Conservation (phyloP, 92 coral and sea anemone species). For the Parazoanthus atlanticus region DNA sequence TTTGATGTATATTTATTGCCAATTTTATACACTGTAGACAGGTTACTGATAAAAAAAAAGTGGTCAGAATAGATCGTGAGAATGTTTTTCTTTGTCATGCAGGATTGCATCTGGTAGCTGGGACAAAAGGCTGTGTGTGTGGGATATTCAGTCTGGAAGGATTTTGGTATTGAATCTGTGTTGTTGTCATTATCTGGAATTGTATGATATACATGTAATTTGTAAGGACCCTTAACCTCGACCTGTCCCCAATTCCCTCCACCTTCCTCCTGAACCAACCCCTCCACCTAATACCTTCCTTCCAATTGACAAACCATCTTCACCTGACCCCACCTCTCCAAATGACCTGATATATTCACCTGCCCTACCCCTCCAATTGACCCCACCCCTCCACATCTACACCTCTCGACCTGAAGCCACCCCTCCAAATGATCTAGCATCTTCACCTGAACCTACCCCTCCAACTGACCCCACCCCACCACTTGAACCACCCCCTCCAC, state of each 20-base stretch:
- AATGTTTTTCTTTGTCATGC: not conserved
- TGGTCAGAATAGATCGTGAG: not conserved
- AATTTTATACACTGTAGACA: no score
- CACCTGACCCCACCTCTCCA: not conserved
- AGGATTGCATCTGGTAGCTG: constrained; percentile 98
- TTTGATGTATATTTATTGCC: no score
- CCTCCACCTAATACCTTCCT: not conserved
- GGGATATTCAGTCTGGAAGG: constrained; percentile 90
- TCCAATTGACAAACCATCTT: not conserved
- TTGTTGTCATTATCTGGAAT: not conserved
- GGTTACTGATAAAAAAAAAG: not conserved
- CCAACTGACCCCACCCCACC: not conserved
- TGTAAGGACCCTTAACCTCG: no score
- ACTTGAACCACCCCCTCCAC: no score
- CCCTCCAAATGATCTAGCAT: not conserved
- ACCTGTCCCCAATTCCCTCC: no score
- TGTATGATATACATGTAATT: no score
- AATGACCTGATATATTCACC: not conserved
- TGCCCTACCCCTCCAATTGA: not conserved
- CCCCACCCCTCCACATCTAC: no score
- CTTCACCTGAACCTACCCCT: not conserved
- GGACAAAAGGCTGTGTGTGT: constrained; percentile 91
- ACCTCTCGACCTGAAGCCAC: not conserved
- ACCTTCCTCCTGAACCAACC: not conserved
- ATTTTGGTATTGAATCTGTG: constrained; percentile 69